phyloP scores from a whole-genome alignment of 2,797 vertebrate species.

The Poeciliopsis turneri region DNA sequence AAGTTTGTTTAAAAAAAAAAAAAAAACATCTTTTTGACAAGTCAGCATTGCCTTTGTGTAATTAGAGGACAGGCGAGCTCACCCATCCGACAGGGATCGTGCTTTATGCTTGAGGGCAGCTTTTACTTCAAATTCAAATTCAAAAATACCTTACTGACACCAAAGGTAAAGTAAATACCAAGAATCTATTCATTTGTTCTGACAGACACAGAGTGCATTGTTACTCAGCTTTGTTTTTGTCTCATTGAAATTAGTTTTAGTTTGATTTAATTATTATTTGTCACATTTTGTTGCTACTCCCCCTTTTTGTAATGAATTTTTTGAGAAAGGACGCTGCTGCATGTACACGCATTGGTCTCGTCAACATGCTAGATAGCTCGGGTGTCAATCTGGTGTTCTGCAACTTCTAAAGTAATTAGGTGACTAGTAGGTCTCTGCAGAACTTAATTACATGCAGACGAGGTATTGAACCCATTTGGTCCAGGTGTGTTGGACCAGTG shows the following conservation, averaged over 20 bases:
- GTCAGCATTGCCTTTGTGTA: constrained; percentile 44
- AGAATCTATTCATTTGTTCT: neutral
- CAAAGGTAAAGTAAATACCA: neutral
- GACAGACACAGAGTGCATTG: neutral
- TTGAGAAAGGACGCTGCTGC: neutral
- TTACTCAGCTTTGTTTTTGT: neutral
- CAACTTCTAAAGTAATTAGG: neutral
- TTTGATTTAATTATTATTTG: neutral
- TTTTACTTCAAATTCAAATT: neutral
- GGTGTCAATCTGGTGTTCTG: neutral
- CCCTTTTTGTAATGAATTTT: neutral
- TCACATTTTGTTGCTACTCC: neutral
- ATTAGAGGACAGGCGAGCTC: constrained; percentile 45
- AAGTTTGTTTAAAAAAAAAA: neutral
- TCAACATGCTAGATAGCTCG: neutral
- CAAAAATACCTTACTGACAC: too few species aligned
- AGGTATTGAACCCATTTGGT: neutral
- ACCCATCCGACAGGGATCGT: constrained; percentile 42
- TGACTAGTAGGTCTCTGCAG: neutral
- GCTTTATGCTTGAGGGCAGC: constrained; percentile 38
- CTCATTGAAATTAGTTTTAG: neutral
- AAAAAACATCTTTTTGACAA: constrained; percentile 36
- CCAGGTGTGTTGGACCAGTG: neutral
- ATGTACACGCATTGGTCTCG: neutral
- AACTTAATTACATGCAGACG: neutral